phyloP scores from a whole-genome alignment of 2,797 vertebrate genomes.

The Diplodus sargus region DNA sequence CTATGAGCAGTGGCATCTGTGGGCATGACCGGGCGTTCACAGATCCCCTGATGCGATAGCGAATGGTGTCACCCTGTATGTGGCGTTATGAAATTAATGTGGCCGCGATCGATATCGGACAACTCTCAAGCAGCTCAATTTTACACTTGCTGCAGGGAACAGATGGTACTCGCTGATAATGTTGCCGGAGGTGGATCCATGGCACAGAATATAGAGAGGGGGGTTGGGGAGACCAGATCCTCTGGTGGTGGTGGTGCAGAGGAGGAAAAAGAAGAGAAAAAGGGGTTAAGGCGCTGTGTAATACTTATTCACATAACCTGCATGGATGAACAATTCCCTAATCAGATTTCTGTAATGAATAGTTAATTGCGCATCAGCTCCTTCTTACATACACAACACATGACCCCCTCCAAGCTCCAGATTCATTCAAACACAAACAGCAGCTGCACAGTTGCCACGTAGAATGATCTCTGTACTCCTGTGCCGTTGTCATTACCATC shows the following conservation, averaged over 20 bases:
- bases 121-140: conserved; percentile 82
- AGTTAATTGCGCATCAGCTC: conserved; percentile 75
- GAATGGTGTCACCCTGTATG: conserved; percentile 61
- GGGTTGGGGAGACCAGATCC: conserved; percentile 57
- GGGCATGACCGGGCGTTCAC: conserved; percentile 36
- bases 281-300: conserved; percentile 58
- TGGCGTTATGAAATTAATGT: conserved; percentile 78
- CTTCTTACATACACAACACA: conserved; percentile 67
- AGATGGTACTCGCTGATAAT: conserved; percentile 80
- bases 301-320: conserved; percentile 64
- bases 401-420: conserved; percentile 49
- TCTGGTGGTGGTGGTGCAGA: conserved; percentile 20
- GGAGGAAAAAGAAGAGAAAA: conserved; percentile 46
- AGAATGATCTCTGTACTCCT: conserved; percentile 47
- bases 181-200: conserved; percentile 72
- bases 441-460: conserved; percentile 34
- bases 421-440: conserved; percentile 57
- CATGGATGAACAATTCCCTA: conserved; percentile 71
- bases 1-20: conserved; percentile 29
- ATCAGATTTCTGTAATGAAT: conserved; percentile 78
- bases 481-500: conserved; percentile 63
- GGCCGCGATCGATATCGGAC: conserved; percentile 76
- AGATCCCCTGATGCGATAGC: conserved; percentile 68
- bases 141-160: conserved; percentile 80
- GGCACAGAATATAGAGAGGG: conserved; percentile 53